These are phyloP conservation scores for Antitype chi DNA, from an alignment of 2,888 invertebrate genomes.

Conservation along the genomic window DNA sequence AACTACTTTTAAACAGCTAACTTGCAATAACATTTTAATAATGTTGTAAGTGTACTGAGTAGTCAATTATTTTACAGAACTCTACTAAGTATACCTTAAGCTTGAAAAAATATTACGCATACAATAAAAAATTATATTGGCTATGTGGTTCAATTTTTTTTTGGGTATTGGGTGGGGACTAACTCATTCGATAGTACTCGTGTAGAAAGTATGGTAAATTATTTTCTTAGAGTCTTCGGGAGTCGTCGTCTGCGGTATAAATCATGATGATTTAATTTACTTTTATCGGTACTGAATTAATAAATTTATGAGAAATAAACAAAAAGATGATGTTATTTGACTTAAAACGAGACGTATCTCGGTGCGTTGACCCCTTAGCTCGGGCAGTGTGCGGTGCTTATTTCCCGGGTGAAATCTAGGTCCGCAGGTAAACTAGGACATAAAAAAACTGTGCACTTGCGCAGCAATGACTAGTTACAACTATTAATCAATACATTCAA, in stretches of 20 bases:
- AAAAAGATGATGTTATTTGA: constrained; percentile 2
- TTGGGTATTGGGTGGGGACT: background rate
- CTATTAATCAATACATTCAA: constrained; percentile 15
- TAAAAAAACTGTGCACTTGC: constrained; percentile 4
- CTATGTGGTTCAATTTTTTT: background rate
- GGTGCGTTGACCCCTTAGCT: background rate
- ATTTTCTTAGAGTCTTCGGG: background rate
- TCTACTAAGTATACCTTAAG: background rate
- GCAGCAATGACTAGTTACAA: background rate
- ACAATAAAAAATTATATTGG: background rate
- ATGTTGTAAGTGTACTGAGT: background rate
- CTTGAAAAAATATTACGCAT: background rate
- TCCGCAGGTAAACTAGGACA: background rate
- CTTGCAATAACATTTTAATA: background rate
- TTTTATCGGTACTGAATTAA: background rate
- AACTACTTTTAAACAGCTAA: background rate
- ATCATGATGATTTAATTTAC: background rate
- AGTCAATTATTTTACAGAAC: background rate
- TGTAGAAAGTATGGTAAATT: background rate
- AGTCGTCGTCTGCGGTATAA: background rate
- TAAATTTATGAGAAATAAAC: background rate
- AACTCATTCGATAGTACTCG: background rate
- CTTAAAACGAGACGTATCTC: background rate
- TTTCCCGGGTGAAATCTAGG: background rate
- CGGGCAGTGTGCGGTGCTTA: background rate